Base-by-base conservation (phyloP, 2,888 invertebrate species). In the Slavum lentiscoides region DNA sequence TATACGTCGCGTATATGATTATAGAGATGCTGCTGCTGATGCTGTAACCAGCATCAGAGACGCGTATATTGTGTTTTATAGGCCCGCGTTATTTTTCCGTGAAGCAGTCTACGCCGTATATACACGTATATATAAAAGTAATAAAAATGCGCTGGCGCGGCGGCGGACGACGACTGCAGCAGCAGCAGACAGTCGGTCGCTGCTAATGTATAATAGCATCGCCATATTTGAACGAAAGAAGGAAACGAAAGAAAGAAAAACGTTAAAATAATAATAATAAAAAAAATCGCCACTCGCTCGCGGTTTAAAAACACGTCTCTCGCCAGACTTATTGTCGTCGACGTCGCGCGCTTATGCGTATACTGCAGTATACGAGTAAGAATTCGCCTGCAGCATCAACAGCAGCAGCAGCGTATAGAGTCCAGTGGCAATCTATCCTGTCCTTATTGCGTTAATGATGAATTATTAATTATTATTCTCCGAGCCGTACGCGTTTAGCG, bases 251-350 rank as follows among this genome's bases (percentile, higher is more conserved):
- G n/a, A 37, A 55, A 66, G 19, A 55, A 58, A 59, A 68, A 59
- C 43, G 43, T 43, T 43, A 66, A 64, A 59, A 49, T 43, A 21
- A 23, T 53, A 64, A 30, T 53, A 53, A 53, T 43, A 55, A 55
- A 23, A 75, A 67, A 67, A 67, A 43, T 58, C 58, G 67, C 58
- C 30, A 4, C 30, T 30, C 30, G 23, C 75, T 67, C 39, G 39
- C 43, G 43, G 43, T 49, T 30, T 30, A 4, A 66, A 66, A 55
- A 58, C 66, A 55, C 49, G 30, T n/a, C 61, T n/a, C 61, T 7
- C 23, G 62, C 70, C n/a, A 80, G 80, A 80, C 80, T 80, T 80
- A 80, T 64, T 72, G 80, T 80, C 80, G 77, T 80, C 80, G 77
- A 70, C 77, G 30, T 77, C 68, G 19, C n/a, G 6, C 8, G n/a